These are phyloP conservation scores for Rhyacichthys aspro DNA, from an alignment of 2,797 vertebrate species.

Conservation along the genomic window DNA sequence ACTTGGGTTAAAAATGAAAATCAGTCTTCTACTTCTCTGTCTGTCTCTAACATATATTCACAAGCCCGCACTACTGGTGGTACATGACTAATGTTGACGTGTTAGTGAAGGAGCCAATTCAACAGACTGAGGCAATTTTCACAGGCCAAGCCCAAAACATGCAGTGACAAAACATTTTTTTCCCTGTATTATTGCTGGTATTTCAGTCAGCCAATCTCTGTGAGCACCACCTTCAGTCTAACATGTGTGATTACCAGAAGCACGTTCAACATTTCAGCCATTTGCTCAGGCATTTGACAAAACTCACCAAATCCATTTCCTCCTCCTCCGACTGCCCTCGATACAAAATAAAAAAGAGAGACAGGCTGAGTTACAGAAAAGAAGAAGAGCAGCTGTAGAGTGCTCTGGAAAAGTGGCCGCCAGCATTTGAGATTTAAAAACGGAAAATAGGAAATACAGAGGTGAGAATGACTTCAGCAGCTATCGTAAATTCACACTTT, in stretches of 20 bases:
- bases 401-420: slow-evolving; percentile 25
- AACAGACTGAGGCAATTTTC: slow-evolving; percentile 68
- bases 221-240: slow-evolving; percentile 51
- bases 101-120: slow-evolving; percentile 56
- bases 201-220: slow-evolving; percentile 43
- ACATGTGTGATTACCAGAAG: slow-evolving; percentile 56
- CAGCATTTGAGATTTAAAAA: slow-evolving; percentile 24
- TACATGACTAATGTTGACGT: slow-evolving; percentile 55
- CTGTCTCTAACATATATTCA: slow-evolving; percentile 9
- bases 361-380: slow-evolving; percentile 72
- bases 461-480: slow-evolving; percentile 29
- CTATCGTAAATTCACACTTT: slow-evolving; percentile 11
- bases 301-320: slow-evolving; percentile 99
- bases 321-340: slow-evolving; percentile 97
- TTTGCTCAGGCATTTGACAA: slow-evolving; percentile 72
- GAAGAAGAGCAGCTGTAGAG: slow-evolving; percentile 38
- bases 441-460: slow-evolving; percentile 11
- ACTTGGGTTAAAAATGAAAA: no score
- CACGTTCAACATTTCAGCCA: slow-evolving; percentile 63
- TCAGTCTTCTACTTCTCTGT: neutral
- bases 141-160: slow-evolving; percentile 76
- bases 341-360: slow-evolving; percentile 75
- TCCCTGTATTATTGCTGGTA: slow-evolving; percentile 49
- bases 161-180: slow-evolving; percentile 69
- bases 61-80: slow-evolving; percentile 31